phyloP scores from a whole-genome alignment of 2,888 invertebrate genomes.

The Mythimna pallens region DNA sequence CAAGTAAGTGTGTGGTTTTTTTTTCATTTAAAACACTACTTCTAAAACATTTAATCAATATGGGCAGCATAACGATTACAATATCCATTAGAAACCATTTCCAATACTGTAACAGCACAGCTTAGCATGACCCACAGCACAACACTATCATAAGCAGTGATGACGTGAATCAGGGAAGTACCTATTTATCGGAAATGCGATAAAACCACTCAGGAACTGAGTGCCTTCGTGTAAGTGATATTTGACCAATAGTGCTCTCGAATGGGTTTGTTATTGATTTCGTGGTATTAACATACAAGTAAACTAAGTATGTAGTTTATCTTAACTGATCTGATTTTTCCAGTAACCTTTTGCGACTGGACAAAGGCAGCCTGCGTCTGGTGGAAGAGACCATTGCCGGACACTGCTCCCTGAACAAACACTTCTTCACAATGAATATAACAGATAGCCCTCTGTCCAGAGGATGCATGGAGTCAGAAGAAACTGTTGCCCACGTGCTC shows the following conservation, averaged over 20 bases:
- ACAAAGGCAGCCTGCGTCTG: too few species aligned
- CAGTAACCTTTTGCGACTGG: too few species aligned
- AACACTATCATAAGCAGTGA: constrained; percentile 16
- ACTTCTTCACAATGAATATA: too few species aligned
- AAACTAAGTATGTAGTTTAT: too few species aligned
- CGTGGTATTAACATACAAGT: constrained; percentile 1
- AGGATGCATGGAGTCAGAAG: too few species aligned
- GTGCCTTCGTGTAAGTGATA: constrained; percentile 31
- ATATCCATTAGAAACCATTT: background rate
- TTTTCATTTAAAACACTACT: too few species aligned
- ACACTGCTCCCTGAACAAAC: too few species aligned
- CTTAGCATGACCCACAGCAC: constrained; percentile 9
- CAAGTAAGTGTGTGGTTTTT: too few species aligned
- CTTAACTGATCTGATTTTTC: too few species aligned
- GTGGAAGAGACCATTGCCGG: too few species aligned
- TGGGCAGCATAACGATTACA: background rate
- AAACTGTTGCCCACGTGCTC: too few species aligned
- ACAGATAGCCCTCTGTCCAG: too few species aligned
- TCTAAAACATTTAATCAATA: background rate
- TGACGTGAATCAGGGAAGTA: constrained; percentile 53
- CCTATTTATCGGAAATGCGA: constrained; percentile 47
- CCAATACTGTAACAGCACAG: background rate
- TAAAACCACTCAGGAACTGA: constrained; percentile 43
- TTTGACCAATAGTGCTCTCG: constrained; percentile 39
- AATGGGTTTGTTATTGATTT: constrained; percentile 22